These are phyloP conservation scores for Halcyon badia DNA, from an alignment of 2,797 vertebrate species.

Conservation along the genomic window DNA sequence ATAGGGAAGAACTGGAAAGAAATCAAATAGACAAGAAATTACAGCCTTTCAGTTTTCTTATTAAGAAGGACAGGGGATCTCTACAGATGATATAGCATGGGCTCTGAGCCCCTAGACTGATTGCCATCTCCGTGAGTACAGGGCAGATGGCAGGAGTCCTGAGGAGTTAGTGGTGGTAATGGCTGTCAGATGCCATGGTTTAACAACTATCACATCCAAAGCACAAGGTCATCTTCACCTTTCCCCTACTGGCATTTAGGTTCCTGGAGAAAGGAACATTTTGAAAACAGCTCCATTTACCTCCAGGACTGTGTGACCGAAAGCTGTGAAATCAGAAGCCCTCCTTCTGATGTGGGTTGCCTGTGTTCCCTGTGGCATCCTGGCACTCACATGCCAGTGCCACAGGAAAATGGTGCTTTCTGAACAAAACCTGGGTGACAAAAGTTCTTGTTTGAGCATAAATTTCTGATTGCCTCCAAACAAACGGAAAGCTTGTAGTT, in stretches of 20 bases:
- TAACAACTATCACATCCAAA: background rate
- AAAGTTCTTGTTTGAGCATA: slow-evolving; percentile 14
- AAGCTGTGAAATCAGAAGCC: background rate
- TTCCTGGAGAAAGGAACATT: background rate
- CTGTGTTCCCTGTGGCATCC: background rate
- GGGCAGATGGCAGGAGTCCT: background rate
- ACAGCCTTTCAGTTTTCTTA: background rate
- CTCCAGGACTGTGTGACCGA: background rate
- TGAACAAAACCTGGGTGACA: slow-evolving; percentile 17
- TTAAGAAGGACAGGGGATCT: background rate
- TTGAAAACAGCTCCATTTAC: background rate
- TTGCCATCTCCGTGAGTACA: background rate
- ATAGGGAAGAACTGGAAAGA: background rate
- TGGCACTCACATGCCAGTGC: rapidly evolving
- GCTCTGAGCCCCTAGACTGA: background rate
- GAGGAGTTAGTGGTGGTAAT: background rate
- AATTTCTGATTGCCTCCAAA: slow-evolving; percentile 20
- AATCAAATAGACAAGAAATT: background rate
- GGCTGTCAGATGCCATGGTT: background rate
- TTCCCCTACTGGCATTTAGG: background rate
- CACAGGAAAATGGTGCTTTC: background rate
- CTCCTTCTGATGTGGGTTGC: background rate
- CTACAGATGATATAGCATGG: background rate
- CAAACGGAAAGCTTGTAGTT: background rate
- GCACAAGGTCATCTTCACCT: background rate